Evolutionary conservation across 2,888 invertebrate species (phyloP).

Genomic region (Nymphalis urticae): DNA sequence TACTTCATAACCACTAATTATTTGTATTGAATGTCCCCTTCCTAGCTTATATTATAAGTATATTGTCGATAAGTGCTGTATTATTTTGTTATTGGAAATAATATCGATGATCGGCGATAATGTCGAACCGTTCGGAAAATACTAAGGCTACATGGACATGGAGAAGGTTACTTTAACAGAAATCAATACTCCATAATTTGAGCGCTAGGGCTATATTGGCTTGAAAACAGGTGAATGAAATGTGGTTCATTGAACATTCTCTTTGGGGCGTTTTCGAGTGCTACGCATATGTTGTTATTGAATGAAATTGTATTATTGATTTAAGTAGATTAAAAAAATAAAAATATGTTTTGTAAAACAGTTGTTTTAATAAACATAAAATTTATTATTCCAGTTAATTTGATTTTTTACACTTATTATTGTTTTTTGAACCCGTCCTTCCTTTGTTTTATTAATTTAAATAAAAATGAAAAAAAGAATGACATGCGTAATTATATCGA

Average conservation of each 20-base stretch:
- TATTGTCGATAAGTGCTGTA: constrained; percentile 26
- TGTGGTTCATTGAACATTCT: constrained; percentile 48
- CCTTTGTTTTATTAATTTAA: no score
- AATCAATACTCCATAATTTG: constrained; percentile 78
- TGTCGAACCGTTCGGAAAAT: constrained; percentile 81
- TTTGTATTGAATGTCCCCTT: background rate
- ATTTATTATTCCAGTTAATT: no score
- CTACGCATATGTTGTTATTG: background rate
- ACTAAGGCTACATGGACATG: constrained; percentile 71
- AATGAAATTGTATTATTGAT: no score
- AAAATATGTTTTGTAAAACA: no score
- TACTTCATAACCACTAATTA: no score
- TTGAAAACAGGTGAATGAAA: constrained; percentile 63
- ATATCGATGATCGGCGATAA: constrained; percentile 80
- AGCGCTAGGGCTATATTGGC: constrained; percentile 61
- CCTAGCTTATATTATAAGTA: background rate
- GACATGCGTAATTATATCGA: constrained; percentile 82
- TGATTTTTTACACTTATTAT: background rate
- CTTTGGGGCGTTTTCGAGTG: constrained; percentile 48
- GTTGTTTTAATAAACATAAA: background rate
- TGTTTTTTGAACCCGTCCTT: no score
- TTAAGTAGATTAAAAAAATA: background rate
- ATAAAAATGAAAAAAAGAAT: constrained; percentile 51
- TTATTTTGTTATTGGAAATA: constrained; percentile 59
- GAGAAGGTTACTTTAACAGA: constrained; percentile 71